Conservation (phyloP, 2,888 invertebrate genomes). For the Panorpa germanica region DNA sequence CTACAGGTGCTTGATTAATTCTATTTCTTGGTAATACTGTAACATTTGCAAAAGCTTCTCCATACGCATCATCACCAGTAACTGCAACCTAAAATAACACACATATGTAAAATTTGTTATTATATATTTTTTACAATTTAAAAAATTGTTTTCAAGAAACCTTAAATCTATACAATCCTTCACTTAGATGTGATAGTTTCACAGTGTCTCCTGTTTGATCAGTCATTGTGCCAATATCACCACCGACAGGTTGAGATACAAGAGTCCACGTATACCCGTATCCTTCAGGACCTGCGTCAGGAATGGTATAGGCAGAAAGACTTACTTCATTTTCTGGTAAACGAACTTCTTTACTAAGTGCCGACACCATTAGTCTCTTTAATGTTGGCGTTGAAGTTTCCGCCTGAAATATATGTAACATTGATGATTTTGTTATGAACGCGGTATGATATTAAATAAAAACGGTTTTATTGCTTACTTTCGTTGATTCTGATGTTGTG, state of each 20-base stretch:
- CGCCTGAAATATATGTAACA: too few species aligned
- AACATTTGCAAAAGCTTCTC: slow-evolving; percentile 74
- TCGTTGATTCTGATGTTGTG: slow-evolving; percentile 10
- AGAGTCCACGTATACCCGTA: slow-evolving; percentile 83
- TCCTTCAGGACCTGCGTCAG: slow-evolving; percentile 48
- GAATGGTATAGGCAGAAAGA: slow-evolving; percentile 63
- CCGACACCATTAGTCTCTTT: slow-evolving; percentile 52
- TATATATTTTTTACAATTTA: slow-evolving; percentile 4
- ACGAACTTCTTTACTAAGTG: slow-evolving; percentile 56
- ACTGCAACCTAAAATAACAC: slow-evolving; percentile 33
- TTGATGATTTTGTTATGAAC: too few species aligned
- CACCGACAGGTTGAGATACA: slow-evolving; percentile 66
- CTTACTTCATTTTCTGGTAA: slow-evolving; percentile 73
- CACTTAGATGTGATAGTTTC: slow-evolving; percentile 63
- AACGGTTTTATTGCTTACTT: slow-evolving; percentile 8
- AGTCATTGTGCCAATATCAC: slow-evolving; percentile 53
- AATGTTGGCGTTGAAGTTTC: slow-evolving; percentile 22
- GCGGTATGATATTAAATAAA: too few species aligned
- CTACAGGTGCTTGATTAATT: slow-evolving; percentile 66
- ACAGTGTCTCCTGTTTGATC: slow-evolving; percentile 70
- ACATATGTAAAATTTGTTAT: slow-evolving; percentile 6
- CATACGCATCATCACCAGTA: slow-evolving; percentile 56
- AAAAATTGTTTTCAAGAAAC: slow-evolving; percentile 20
- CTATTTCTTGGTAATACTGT: slow-evolving; percentile 73
- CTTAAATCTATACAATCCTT: slow-evolving; percentile 78